Conservation (phyloP, 2,888 invertebrate genomes). For the Ophion ventricosus region DNA sequence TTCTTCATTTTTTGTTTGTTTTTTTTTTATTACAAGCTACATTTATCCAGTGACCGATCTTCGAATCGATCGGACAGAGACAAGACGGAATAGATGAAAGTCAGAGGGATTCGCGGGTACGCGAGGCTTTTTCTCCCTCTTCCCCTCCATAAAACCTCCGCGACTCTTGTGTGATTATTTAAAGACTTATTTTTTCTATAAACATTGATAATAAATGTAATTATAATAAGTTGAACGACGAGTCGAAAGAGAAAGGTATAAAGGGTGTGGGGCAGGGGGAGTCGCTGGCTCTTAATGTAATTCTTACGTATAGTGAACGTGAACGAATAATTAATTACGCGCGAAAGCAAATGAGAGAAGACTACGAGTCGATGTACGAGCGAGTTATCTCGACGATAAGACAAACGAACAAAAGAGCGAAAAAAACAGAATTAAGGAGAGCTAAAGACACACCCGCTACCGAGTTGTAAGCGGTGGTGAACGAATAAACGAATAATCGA, state of each 20-base stretch:
- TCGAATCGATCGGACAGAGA: constrained; percentile 19
- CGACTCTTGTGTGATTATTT: constrained; percentile 82
- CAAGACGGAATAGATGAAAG: neutral
- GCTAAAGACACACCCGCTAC: constrained; percentile 60
- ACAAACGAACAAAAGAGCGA: constrained; percentile 19
- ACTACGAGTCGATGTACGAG: constrained; percentile 39
- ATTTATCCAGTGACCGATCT: neutral
- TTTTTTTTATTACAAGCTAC: neutral
- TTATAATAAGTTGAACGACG: constrained; percentile 49
- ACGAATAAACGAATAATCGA: constrained; percentile 75
- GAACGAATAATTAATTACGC: constrained; percentile 58
- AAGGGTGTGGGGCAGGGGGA: neutral
- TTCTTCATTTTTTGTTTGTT: neutral
- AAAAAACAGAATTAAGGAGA: constrained; percentile 15
- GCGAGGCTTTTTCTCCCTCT: constrained; percentile 1
- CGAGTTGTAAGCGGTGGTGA: constrained; percentile 77
- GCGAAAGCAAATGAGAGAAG: constrained; percentile 36
- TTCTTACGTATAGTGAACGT: constrained; percentile 55
- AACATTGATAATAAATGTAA: constrained; percentile 73
- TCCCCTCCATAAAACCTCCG: constrained; percentile 72
- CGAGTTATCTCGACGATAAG: constrained; percentile 27
- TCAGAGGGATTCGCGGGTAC: neutral
- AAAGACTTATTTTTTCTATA: constrained; percentile 83
- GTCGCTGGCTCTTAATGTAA: constrained; percentile 64
- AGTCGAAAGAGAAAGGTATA: constrained; percentile 12